phyloP scores from a whole-genome alignment of 2,113 vertebrate species.

The Tragelaphus buxtoni region DNA sequence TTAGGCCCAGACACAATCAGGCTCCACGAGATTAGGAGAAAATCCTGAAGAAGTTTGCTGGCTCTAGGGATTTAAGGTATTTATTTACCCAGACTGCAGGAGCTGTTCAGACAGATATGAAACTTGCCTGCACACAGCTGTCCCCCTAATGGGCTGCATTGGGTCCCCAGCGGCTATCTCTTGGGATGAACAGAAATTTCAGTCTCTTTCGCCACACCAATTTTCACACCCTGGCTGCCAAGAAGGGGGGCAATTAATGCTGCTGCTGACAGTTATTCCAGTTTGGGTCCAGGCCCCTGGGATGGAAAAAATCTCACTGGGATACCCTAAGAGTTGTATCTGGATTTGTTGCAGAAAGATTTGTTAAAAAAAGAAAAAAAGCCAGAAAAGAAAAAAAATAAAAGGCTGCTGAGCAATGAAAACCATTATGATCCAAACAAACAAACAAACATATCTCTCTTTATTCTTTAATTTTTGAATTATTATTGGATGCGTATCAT shows the following conservation, averaged over 20 bases:
- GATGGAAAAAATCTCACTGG: constrained; percentile 13
- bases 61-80: constrained; percentile 35
- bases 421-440: background rate
- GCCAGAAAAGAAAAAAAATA: background rate
- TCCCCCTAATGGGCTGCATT: constrained; percentile 20
- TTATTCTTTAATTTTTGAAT: background rate
- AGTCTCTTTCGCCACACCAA: constrained; percentile 39
- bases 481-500: background rate
- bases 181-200: constrained; percentile 41
- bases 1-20: background rate
- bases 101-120: constrained; percentile 41
- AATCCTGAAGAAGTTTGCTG: constrained; percentile 39
- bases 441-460: background rate
- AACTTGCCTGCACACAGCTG: constrained; percentile 7
- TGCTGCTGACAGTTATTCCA: constrained; percentile 60
- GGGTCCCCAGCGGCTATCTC: background rate
- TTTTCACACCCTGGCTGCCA: constrained; percentile 39
- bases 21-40: background rate
- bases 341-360: background rate
- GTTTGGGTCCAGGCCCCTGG: constrained; percentile 33
- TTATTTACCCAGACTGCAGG: constrained; percentile 32
- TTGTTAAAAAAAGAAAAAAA: background rate
- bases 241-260: constrained; percentile 57
- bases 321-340: background rate
- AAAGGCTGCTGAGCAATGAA: background rate